Evolutionary conservation across 2,888 invertebrate species (phyloP), one percentile per base, ranked within the genome.

Genomic region (Athrips mouffetella): DNA sequence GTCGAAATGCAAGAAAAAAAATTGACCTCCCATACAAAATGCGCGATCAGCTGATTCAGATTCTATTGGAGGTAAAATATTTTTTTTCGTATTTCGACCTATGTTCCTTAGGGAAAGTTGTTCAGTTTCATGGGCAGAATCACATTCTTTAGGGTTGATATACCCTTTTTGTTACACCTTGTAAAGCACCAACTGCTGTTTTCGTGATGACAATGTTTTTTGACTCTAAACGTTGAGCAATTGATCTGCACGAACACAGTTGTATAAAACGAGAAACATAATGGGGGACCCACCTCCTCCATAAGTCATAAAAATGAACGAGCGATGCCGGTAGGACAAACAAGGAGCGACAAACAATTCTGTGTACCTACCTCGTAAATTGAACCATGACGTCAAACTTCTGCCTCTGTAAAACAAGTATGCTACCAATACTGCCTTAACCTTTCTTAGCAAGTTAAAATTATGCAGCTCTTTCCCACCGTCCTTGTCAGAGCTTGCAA

Each of bases 251-350:
- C 31, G 18, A n/a, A 76, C 80, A 76, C 74, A 79, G 67, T 70
- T 60, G 71, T 58, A 71, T 54, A 65, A 70, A 74, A 72, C 67
- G 63, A 66, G 74, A 80, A 84, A 84, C 72, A 81, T 59, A 54
- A 59, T 60, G 59, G 65, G 60, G 67, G 73, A 62, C 78, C 70
- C 70, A 69, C 82, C 84, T 79, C 75, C 73, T 73, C 77, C 82
- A 80, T 87, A 85, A 84, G 75, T 87, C 86, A 84, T 84, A 80
- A 80, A 81, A 85, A 84, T 76, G 76, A 79, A 77, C 75, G 75
- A 77, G 69, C 70, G 72, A 69, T 62, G 70, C 63, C 69, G 64
- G 73, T 67, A 67, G 68, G 63, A 65, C 76, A 80, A 83, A 83
- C 74, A 78, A 65, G 54, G 62, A 57, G 60, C 62, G 66, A 68